A percentile compares a stretch with the other conserved stretches of the same genome.
Evolutionary conservation across 2,113 vertebrate genomes (phyloP).

Genomic region (Seriola rivoliana): DNA sequence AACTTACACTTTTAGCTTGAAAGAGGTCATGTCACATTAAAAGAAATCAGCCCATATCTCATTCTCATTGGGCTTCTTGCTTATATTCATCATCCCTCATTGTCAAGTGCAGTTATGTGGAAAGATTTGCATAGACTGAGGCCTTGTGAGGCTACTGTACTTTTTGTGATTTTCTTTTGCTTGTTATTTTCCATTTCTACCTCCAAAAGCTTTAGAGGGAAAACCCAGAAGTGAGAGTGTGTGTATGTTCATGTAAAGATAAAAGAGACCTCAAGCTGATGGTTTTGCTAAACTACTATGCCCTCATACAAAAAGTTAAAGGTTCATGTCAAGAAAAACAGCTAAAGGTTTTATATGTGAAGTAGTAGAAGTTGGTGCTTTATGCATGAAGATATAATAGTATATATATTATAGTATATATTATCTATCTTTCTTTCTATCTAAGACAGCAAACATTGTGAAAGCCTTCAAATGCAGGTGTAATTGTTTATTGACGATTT

Average conservation of each 20-base stretch:
- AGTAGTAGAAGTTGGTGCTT: background rate
- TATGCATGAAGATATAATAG: background rate
- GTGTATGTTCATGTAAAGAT: conserved; percentile 24
- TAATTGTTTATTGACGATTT: background rate
- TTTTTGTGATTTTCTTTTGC: conserved; percentile 43
- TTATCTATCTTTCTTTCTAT: too few relatives aligned
- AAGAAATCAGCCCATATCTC: background rate
- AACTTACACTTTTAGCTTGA: conserved; percentile 33
- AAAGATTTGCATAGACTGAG: background rate
- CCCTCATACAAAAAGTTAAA: background rate
- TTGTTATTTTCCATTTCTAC: conserved; percentile 67
- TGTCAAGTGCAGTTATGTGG: background rate
- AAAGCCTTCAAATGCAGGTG: background rate
- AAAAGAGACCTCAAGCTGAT: conserved; percentile 40
- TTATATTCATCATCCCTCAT: background rate
- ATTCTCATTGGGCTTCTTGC: background rate
- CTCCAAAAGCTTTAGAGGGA: conserved; percentile 60
- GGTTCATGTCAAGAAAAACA: background rate
- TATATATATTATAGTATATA: too few relatives aligned
- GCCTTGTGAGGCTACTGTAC: background rate
- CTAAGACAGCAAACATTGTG: background rate
- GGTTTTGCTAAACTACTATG: background rate
- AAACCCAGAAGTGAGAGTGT: conserved; percentile 61
- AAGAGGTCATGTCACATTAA: background rate
- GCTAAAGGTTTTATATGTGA: background rate